Percentiles rank a stretch among this genome's conserved stretches.
These are phyloP conservation scores for Heliocidaris erythrogramma DNA, from an alignment of 35 echinoderm and acorn worm genomes.

Conservation along the genomic window DNA sequence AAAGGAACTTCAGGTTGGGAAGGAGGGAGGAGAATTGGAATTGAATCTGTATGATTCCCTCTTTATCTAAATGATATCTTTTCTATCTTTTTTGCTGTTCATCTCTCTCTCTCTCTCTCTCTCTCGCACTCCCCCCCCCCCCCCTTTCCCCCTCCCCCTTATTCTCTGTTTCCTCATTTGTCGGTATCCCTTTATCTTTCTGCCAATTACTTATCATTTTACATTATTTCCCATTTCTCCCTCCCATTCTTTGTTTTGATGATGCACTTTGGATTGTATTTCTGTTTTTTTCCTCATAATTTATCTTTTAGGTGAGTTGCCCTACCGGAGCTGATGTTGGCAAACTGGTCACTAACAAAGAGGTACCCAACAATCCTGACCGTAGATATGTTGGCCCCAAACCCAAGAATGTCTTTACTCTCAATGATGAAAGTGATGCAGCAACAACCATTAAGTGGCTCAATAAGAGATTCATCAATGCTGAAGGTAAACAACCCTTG, in stretches of 20 bases:
- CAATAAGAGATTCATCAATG: slow-evolving; percentile 69
- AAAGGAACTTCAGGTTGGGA: no score
- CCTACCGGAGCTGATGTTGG: slow-evolving; percentile 80
- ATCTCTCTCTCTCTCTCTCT: no score
- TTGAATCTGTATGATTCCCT: no score
- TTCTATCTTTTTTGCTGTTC: no score
- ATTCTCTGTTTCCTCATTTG: no score
- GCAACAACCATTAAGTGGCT: slow-evolving; percentile 63
- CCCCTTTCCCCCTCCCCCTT: no score
- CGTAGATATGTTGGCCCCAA: slow-evolving; percentile 58
- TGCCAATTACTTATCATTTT: no score
- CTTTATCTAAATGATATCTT: no score
- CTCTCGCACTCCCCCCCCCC: no score
- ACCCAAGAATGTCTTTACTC: slow-evolving; percentile 79
- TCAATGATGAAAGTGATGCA: slow-evolving; percentile 91
- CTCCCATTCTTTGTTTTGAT: background rate
- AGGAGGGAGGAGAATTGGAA: no score
- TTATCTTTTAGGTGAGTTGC: slow-evolving; percentile 33
- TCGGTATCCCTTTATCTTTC: no score
- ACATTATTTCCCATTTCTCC: background rate
- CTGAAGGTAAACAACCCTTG: slow-evolving; percentile 61
- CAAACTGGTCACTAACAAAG: slow-evolving; percentile 56
- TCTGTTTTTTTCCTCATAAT: background rate
- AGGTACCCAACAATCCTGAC: slow-evolving; percentile 63
- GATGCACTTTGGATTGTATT: background rate